A percentile compares a stretch with the other conserved stretches of the same genome.
Evolutionary conservation across 2,797 vertebrate species (phyloP).

Genomic region (Coregonus ussuriensis): DNA sequence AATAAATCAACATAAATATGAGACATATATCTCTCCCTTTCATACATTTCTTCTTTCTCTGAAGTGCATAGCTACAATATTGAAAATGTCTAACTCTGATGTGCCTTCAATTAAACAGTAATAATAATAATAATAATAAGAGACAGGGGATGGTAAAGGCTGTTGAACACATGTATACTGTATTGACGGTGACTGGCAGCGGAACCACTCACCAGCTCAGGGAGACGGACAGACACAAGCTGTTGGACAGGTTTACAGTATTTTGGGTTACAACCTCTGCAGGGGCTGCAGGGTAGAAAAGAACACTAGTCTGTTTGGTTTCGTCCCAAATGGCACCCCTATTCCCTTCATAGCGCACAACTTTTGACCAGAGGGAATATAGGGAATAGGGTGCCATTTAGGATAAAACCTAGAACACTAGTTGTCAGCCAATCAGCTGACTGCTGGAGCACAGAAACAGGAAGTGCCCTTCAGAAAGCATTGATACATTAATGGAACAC

Average conservation of each 20-base stretch:
- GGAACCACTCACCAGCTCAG: slow-evolving; percentile 25
- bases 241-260: slow-evolving; percentile 39
- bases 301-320: no score
- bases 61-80: not conserved
- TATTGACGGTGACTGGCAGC: slow-evolving; percentile 7
- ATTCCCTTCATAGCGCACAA: not conserved
- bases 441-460: slow-evolving; percentile 16
- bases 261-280: slow-evolving; percentile 26
- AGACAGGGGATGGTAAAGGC: not conserved
- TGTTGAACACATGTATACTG: slow-evolving; percentile 9
- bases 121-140: not conserved
- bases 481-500: slow-evolving; percentile 37
- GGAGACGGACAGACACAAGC: slow-evolving; percentile 27
- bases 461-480: slow-evolving; percentile 46
- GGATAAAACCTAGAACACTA: slow-evolving; percentile 1
- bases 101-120: not conserved
- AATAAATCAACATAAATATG: no score
- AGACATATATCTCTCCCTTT: no score
- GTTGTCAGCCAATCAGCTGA: slow-evolving; percentile 31
- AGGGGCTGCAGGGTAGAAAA: slow-evolving; percentile 24
- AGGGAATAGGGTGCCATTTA: not conserved
- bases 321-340: not conserved
- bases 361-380: not conserved
- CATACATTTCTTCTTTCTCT: not conserved
- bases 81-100: not conserved